Evolutionary conservation across 2,888 invertebrate genomes (phyloP).

Genomic region (Cryptocephalus moraei): DNA sequence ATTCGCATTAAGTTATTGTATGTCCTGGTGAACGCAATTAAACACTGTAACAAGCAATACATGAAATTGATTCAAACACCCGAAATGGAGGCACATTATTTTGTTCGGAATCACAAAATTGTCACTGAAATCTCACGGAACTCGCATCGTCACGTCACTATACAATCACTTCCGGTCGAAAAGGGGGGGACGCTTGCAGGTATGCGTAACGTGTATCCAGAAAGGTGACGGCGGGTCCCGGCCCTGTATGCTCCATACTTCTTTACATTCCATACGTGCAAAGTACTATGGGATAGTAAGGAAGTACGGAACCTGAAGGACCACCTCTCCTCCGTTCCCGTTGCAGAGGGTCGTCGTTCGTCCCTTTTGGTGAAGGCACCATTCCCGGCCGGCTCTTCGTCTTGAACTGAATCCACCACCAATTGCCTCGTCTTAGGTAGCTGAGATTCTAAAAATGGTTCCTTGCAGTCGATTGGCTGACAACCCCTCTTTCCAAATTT

Average conservation of each 20-base stretch:
- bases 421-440: constrained; percentile 30
- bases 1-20: too few relatives aligned
- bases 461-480: constrained; percentile 36
- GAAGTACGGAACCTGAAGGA: constrained; percentile 77
- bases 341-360: constrained; percentile 1
- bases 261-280: constrained; percentile 94
- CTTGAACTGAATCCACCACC: constrained; percentile 27
- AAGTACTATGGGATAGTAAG: constrained; percentile 86
- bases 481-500: constrained; percentile 59
- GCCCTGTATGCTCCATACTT: constrained; percentile 71
- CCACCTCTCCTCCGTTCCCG: constrained; percentile 7
- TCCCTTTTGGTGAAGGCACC: constrained; percentile 4
- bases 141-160: background rate
- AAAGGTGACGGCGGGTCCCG: background rate
- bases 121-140: background rate
- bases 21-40: too few relatives aligned
- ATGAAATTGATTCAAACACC: too few relatives aligned
- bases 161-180: constrained; percentile 1
- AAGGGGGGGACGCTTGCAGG: constrained; percentile 1
- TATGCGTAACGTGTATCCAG: too few relatives aligned
- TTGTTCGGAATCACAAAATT: too few relatives aligned
- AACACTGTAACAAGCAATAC: too few relatives aligned
- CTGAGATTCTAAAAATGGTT: constrained; percentile 40
- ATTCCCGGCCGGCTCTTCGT: constrained; percentile 11
- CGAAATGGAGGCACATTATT: too few relatives aligned